A percentile compares a stretch with the other conserved stretches of the same genome.
These are phyloP conservation scores for Merops nubicus DNA, from an alignment of 2,113 vertebrate genomes.

Conservation along the genomic window DNA sequence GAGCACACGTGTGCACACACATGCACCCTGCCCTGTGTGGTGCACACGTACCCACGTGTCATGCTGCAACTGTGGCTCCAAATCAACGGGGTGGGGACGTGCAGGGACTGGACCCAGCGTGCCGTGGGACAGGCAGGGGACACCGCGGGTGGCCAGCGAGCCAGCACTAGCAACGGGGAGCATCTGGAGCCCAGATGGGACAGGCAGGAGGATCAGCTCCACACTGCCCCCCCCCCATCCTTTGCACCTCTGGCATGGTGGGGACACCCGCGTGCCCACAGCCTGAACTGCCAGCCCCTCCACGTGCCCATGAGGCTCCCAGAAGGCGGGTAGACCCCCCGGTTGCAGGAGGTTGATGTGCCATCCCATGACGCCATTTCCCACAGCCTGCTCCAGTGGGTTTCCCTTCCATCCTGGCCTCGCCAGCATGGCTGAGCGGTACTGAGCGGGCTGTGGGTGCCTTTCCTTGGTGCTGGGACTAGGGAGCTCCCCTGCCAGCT, in stretches of 20 bases:
- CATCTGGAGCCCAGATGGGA: constrained; percentile 52
- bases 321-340: accelerated
- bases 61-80: no score
- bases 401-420: accelerated
- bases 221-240: no score
- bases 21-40: no score
- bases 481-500: accelerated
- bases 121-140: not conserved
- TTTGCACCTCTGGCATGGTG: not conserved
- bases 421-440: accelerated
- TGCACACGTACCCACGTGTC: not conserved
- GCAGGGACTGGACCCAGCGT: not conserved
- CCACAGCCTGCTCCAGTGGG: accelerated
- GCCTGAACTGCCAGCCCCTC: not conserved
- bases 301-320: accelerated
- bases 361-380: accelerated
- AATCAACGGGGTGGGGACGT: no score
- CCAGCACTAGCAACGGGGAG: not conserved
- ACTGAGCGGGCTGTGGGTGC: accelerated
- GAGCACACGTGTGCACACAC: not conserved
- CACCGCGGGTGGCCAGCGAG: not conserved
- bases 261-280: not conserved
- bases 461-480: accelerated
- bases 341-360: not conserved
- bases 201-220: not conserved